Percentiles rank a stretch among this genome's conserved stretches.
Evolutionary conservation across 2,113 vertebrate species (phyloP).

Genomic region (Catharus minimus): DNA sequence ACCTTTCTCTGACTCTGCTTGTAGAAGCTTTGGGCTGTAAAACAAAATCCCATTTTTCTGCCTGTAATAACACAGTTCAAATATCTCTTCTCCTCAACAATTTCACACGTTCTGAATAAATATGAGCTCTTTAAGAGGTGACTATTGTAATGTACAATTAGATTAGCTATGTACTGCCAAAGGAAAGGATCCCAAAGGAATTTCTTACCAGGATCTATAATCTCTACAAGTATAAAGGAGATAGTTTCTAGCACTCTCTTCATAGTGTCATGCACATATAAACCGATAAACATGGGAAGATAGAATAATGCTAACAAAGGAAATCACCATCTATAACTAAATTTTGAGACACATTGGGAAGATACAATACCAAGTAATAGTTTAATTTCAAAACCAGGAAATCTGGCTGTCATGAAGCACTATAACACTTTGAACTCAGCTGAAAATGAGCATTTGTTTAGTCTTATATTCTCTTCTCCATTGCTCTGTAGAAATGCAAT

Average conservation of each 20-base stretch:
- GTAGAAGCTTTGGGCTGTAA: not conserved
- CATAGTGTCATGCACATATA: not conserved
- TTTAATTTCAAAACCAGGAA: not conserved
- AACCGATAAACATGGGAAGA: not conserved
- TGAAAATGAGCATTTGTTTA: not conserved
- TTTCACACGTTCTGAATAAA: rapidly evolving
- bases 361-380: not conserved
- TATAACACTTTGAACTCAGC: not conserved
- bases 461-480: not conserved
- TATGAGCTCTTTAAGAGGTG: not conserved
- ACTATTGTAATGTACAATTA: not conserved
- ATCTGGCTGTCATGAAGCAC: not conserved
- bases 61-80: not conserved
- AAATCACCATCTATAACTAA: not conserved
- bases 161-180: not conserved
- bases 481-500: not conserved
- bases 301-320: not conserved
- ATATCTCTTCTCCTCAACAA: not conserved
- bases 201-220: not conserved
- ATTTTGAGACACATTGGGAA: not conserved
- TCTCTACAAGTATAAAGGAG: not conserved
- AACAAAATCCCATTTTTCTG: not conserved
- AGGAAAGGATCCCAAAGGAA: not conserved
- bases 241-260: not conserved
- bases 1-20: not conserved